Base-by-base conservation (phyloP, 2,113 vertebrate genomes). In the Desmodus rotundus region DNA sequence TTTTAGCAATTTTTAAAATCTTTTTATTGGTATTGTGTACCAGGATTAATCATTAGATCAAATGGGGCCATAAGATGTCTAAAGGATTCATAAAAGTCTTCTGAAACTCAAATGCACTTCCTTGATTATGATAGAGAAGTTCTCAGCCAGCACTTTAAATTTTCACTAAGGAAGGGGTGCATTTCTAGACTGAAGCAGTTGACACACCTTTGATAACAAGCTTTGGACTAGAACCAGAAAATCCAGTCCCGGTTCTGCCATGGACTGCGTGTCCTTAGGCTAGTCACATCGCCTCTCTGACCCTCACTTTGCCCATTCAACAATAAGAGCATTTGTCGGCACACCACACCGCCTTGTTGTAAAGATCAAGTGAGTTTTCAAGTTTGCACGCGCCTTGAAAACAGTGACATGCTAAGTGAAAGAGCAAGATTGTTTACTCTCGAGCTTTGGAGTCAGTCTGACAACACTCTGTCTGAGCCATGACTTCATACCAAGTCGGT, bases 361-460 rank as follows among this genome's bases (percentile, higher is more conserved):
- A 45, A 93, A 19, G 36, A 68, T 83, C 63, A 63, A 73, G 38
- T 38, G 68, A 61, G 73, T 5, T 20, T 91, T 91, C 22, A 54
- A 17, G n/a, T 88, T n/a, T 61, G 28, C 16, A n/a, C 56, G 52
- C 63, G 28, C 61, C 73, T 93, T 56, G 83, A 93, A 67, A 92
- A 83, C 33, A 50, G 73, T 36, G 45, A 33, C 17, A 2, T 2
- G 28, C 8, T 36, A 26, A 73, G n/a, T 36, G 67, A 33, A 63
- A 94, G 78, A 61, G 41, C 50, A 16, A 5, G 65, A 33, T 19
- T 94, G 95, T 73, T 89, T 58, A n/a, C 45, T 43, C 50, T 22
- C 5, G 0, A 4, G 72, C 24, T 50, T 41, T 28, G 41, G 77
- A 65, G 73, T n/a, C 45, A 14, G 13, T 68, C 47, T 78, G 70